Conservation (phyloP, 2,888 invertebrate genomes). For the Lypha dubia region DNA sequence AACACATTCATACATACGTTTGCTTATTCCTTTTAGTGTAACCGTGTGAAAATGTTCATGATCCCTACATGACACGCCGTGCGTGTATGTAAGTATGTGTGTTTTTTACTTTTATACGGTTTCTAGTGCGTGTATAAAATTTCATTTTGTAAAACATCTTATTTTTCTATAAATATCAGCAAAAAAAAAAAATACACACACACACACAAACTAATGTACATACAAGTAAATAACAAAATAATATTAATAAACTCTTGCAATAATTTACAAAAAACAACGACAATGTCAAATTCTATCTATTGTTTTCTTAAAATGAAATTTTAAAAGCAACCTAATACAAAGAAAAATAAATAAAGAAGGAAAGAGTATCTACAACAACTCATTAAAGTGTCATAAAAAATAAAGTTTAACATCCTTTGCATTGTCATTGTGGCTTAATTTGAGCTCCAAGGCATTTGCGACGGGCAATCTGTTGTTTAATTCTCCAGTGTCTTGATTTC, state of each 20-base stretch:
- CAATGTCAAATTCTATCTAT: conserved; percentile 39
- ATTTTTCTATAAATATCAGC: conserved; percentile 22
- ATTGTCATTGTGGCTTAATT: conserved; percentile 47
- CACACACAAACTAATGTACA: neutral
- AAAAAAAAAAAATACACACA: conserved; percentile 21
- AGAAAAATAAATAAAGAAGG: neutral
- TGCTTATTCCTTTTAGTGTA: conserved; percentile 25
- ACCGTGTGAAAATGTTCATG: conserved; percentile 69
- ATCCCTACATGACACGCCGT: conserved; percentile 65
- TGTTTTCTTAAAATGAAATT: conserved; percentile 40
- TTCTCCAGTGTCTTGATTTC: conserved; percentile 34
- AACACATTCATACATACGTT: neutral
- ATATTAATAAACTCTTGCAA: conserved; percentile 57
- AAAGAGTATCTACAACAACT: conserved; percentile 49
- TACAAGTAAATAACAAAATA: conserved; percentile 19
- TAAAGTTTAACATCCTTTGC: conserved; percentile 33
- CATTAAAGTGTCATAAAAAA: conserved; percentile 71
- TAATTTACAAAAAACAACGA: conserved; percentile 29
- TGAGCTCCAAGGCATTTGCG: conserved; percentile 28
- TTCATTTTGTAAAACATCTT: conserved; percentile 32
- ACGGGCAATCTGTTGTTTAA: conserved; percentile 31
- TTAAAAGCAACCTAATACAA: too few relatives aligned
- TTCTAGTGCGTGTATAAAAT: conserved; percentile 40
- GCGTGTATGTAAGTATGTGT: conserved; percentile 25
- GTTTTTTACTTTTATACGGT: conserved; percentile 5